Conservation (phyloP, 1,140 invertebrate genomes). For the Homalodisca vitripennis region DNA sequence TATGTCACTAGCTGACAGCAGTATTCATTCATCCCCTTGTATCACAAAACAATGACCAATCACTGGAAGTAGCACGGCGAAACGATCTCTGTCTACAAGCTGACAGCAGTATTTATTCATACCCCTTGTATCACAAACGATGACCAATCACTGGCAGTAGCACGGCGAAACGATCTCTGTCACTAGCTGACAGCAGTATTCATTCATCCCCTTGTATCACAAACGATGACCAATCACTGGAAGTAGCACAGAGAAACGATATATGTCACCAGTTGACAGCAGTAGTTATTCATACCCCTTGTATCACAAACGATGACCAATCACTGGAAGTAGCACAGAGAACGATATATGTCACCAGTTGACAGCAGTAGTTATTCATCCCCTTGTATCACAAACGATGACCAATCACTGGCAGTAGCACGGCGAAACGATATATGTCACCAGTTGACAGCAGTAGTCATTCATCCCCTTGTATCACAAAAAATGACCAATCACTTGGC, state of each 20-base stretch:
- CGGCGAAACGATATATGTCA: background rate
- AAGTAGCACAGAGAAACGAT: too few species aligned
- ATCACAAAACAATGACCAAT: too few species aligned
- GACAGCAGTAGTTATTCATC: constrained; percentile 16
- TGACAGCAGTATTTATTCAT: too few species aligned
- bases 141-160: background rate
- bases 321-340: background rate
- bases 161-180: background rate
- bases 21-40: constrained; percentile 30
- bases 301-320: too few species aligned
- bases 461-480: background rate
- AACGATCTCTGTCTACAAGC: too few species aligned
- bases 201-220: constrained; percentile 30
- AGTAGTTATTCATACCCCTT: too few species aligned
- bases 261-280: too few species aligned
- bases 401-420: background rate
- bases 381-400: constrained; percentile 22
- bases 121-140: too few species aligned
- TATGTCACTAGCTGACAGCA: background rate
- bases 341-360: background rate
- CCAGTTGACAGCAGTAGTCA: background rate
- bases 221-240: too few species aligned
- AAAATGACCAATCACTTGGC: background rate
- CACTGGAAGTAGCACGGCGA: too few species aligned
- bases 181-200: constrained; percentile 12